These are phyloP conservation scores for Aptenodytes forsteri DNA, from an alignment of 2,113 vertebrate species.

Conservation along the genomic window DNA sequence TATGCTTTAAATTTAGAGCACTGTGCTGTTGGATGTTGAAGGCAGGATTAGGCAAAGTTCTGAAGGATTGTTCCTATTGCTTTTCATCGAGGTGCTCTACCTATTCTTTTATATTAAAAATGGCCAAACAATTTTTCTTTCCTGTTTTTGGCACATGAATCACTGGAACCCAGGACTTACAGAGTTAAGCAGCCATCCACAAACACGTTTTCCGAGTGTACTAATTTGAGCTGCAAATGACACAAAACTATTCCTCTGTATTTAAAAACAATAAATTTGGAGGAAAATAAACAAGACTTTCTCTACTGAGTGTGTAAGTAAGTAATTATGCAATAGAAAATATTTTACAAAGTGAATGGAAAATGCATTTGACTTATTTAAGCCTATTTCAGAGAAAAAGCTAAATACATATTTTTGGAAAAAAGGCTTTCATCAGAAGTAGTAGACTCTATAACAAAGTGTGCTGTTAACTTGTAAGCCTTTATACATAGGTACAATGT, in stretches of 20 bases:
- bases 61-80: neutral
- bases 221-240: neutral
- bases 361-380: neutral
- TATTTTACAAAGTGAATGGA: neutral
- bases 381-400: neutral
- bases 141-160: neutral
- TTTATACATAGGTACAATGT: neutral
- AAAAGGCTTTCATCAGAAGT: neutral
- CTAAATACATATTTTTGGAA: neutral
- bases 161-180: neutral
- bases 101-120: neutral
- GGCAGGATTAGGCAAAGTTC: neutral
- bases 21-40: neutral
- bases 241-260: neutral
- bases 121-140: neutral
- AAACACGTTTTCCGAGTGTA: neutral
- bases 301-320: neutral
- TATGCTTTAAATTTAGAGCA: neutral
- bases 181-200: neutral
- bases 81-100: neutral
- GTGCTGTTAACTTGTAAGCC: neutral
- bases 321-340: neutral
- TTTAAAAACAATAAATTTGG: neutral
- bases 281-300: neutral
- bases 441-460: neutral